Percentiles rank a stretch among this genome's conserved stretches.
Evolutionary conservation across 1,140 invertebrate genomes (phyloP).

Genomic region (Micrasema minimum): DNA sequence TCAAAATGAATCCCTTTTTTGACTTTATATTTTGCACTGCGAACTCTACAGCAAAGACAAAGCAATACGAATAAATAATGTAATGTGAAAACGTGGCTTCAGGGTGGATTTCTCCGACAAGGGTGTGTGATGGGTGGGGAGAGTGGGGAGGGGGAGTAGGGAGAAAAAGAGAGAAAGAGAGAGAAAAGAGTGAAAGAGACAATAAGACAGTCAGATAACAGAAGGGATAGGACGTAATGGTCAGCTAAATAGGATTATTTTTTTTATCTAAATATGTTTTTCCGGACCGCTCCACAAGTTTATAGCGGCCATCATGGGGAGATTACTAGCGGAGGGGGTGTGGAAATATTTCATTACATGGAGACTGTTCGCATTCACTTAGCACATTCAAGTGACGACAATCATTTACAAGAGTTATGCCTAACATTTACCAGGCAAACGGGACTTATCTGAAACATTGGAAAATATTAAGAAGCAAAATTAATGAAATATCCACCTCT

Average conservation of each 20-base stretch:
- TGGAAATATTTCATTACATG: constrained; percentile 46
- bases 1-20: too few relatives aligned
- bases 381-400: constrained; percentile 4
- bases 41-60: too few relatives aligned
- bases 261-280: constrained; percentile 55
- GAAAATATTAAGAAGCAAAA: too few relatives aligned
- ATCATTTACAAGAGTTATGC: too few relatives aligned
- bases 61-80: too few relatives aligned
- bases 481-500: too few relatives aligned
- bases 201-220: constrained; percentile 45
- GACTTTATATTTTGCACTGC: too few relatives aligned
- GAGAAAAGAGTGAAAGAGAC: neutral
- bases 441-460: too few relatives aligned
- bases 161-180: constrained; percentile 10
- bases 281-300: constrained; percentile 51
- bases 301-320: constrained; percentile 48
- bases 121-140: neutral
- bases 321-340: constrained; percentile 42
- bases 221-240: constrained; percentile 48
- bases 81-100: too few relatives aligned
- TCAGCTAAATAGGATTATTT: constrained; percentile 54
- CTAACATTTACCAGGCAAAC: too few relatives aligned
- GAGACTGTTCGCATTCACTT: constrained; percentile 1
- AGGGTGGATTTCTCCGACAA: neutral
- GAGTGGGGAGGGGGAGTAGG: neutral